A percentile compares a stretch with the other conserved stretches of the same genome.
These are phyloP conservation scores for Phaenicophaeus curvirostris DNA, from an alignment of 2,797 vertebrate genomes.

Conservation along the genomic window DNA sequence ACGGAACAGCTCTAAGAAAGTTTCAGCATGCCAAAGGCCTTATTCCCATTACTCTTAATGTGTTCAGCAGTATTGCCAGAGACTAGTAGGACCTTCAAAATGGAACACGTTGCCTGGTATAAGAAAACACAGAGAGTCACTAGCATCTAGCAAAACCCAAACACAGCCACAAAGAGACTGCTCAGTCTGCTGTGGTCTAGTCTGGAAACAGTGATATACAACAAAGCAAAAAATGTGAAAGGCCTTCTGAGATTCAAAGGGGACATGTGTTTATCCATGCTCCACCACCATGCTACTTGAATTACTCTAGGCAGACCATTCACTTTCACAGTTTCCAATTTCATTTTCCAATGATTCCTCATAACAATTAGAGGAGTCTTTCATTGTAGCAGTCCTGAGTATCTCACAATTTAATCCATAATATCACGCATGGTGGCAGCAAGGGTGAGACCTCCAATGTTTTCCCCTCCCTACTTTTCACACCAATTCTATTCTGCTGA, in stretches of 20 bases:
- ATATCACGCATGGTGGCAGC: neutral
- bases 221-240: neutral
- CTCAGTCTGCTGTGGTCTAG: neutral
- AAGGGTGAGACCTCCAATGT: neutral
- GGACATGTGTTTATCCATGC: neutral
- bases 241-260: neutral
- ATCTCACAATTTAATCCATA: neutral
- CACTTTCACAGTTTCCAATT: neutral
- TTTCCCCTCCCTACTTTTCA: neutral
- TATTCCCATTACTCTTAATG: neutral
- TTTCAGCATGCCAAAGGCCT: rapidly evolving
- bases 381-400: neutral
- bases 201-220: neutral
- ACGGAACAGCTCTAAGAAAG: neutral
- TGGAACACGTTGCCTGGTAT: rapidly evolving
- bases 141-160: neutral
- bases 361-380: neutral
- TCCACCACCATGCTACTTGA: neutral
- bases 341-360: neutral
- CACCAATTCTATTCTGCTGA: neutral
- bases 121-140: neutral
- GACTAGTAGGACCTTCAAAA: neutral
- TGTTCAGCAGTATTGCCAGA: neutral
- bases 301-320: neutral
- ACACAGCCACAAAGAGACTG: neutral